Evolutionary conservation across 2,797 vertebrate genomes (phyloP).

Genomic region (Tenualosa ilisha): DNA sequence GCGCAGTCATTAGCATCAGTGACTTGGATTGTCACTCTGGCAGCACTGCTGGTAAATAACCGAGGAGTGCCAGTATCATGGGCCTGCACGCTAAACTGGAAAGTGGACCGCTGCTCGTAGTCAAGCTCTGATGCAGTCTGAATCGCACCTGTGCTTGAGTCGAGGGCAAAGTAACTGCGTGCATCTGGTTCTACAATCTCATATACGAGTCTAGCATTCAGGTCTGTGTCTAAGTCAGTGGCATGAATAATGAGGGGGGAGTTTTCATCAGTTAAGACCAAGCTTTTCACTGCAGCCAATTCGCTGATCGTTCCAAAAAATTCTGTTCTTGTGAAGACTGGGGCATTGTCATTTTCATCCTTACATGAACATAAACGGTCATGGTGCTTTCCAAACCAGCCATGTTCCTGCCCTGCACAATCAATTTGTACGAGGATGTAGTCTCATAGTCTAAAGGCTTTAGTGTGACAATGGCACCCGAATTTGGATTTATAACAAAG

Average conservation of each 20-base stretch:
- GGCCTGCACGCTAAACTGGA: conserved; percentile 83
- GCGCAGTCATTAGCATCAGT: conserved; percentile 83
- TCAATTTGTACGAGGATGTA: conserved; percentile 70
- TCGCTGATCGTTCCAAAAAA: conserved; percentile 81
- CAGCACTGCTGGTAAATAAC: conserved; percentile 74
- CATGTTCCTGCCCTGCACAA: conserved; percentile 82
- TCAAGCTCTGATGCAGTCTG: conserved; percentile 76
- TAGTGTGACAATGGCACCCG: conserved; percentile 78
- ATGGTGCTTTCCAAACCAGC: conserved; percentile 76
- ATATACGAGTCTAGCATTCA: conserved; percentile 81
- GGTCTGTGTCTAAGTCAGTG: conserved; percentile 77
- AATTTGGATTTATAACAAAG: conserved; percentile 82
- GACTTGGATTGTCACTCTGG: conserved; percentile 81
- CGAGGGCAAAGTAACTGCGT: conserved; percentile 81
- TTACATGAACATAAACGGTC: conserved; percentile 74
- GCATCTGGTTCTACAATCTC: conserved; percentile 80
- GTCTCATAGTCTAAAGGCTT: conserved; percentile 81
- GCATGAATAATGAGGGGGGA: conserved; percentile 80
- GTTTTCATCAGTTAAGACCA: conserved; percentile 77
- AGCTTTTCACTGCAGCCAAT: conserved; percentile 75
- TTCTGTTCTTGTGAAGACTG: conserved; percentile 73
- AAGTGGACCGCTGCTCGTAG: conserved; percentile 77
- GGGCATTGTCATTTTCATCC: conserved; percentile 84
- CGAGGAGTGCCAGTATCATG: conserved; percentile 77
- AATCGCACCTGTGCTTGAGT: conserved; percentile 83